Evolutionary conservation across 2,797 vertebrate genomes (phyloP), one percentile per base, ranked within the genome.

Genomic region (Mormyrus proboscirostris): DNA sequence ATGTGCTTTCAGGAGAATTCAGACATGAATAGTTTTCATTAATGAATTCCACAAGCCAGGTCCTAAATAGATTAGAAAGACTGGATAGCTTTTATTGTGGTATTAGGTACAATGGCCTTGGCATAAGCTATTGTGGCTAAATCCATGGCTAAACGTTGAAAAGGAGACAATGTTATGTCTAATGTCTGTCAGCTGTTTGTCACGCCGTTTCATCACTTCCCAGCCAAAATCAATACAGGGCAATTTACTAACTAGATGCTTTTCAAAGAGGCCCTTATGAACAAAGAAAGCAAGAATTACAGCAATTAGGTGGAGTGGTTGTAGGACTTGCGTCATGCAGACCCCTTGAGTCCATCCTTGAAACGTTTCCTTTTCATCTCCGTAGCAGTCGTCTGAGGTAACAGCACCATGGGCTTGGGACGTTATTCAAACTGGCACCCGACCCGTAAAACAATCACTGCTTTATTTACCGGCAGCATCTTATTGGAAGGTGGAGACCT

Each of bases 231-330:
- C 88, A 89, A 89, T 89, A 83, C 51, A n/a, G 51, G 29, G 73
- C 88, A 89, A 89, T 89, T 83, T 82, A 82, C 88, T 89, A 89
- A 89, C 88, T 89, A 89, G 73, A 79, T 83, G 73, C 51, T 89
- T 44, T 83, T 89, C 88, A 89, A 57, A 89, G 88, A 59, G 88
- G 41, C 51, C 53, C 88, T 88, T 88, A 82, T 44, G 88, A 89
- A 89, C 88, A 89, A 89, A 89, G 88, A 83, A 55, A 83, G 50
- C 51, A 89, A 89, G 88, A 53, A 89, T 89, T 82, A 89, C 51
- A n/a, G 73, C 88, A 83, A 89, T 89, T 83, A 83, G 50, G 76
- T 83, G 53, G 38, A 89, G 50, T 89, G 88, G 51, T 83, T 83
- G 16, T 57, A 25, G 51, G 38, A 55, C 50, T 53, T 79, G 88